Percentiles rank a stretch among this genome's conserved stretches.
Evolutionary conservation across 2,113 vertebrate genomes (phyloP).

Genomic region (Sorex araneus): DNA sequence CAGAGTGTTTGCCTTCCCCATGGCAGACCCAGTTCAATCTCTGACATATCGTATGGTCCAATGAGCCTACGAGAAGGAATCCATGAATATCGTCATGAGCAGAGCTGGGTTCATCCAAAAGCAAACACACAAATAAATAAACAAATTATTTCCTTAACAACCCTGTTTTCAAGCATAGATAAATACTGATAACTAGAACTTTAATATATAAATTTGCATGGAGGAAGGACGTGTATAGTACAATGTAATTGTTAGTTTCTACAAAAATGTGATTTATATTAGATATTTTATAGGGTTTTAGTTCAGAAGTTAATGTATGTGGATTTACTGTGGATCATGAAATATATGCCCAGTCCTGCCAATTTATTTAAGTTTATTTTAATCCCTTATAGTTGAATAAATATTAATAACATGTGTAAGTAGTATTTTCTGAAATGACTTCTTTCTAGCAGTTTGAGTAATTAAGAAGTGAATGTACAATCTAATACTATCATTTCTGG

Average conservation of each 20-base stretch:
- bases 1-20: no score
- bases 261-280: not conserved
- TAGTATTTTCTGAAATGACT: constrained; percentile 18
- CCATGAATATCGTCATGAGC: no score
- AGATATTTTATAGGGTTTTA: not conserved
- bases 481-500: constrained; percentile 6
- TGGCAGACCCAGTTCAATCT: no score
- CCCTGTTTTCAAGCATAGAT: not conserved
- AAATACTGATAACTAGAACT: not conserved
- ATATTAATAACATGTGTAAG: constrained; percentile 12
- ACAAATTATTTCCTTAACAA: not conserved
- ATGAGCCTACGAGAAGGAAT: no score
- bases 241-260: not conserved
- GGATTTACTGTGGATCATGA: accelerated
- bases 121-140: no score
- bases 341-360: not conserved
- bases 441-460: constrained; percentile 15
- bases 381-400: not conserved
- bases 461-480: constrained; percentile 22
- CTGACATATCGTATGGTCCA: no score
- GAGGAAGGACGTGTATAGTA: not conserved
- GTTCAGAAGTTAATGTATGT: not conserved
- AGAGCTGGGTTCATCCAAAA: no score
- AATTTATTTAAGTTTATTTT: constrained; percentile 52
- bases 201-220: not conserved